Conservation (phyloP, 2,113 vertebrate species). For the Bubo bubo region DNA sequence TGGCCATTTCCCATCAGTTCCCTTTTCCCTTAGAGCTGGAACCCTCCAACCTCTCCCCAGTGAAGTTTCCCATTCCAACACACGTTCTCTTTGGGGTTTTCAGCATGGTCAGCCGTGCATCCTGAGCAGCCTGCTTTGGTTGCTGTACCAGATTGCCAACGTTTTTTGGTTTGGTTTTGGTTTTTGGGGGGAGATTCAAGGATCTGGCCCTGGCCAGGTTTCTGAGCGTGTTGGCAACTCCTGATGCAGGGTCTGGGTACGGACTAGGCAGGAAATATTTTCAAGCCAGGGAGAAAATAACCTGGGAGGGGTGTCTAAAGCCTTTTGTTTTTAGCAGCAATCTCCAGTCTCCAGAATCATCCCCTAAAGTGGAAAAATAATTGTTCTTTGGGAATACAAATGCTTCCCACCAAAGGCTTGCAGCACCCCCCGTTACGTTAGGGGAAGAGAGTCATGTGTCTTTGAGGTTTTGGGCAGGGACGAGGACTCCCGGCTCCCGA, state of each 20-base stretch:
- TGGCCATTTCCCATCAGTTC: not conserved
- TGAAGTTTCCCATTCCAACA: not conserved
- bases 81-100: not conserved
- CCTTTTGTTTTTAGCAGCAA: not conserved
- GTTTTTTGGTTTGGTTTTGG: not conserved
- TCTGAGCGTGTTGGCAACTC: not conserved
- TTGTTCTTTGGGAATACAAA: not conserved
- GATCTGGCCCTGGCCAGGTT: not conserved
- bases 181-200: not conserved
- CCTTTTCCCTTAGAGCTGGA: not conserved
- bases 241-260: fast-evolving
- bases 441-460: fast-evolving
- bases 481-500: fast-evolving
- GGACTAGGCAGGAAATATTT: not conserved
- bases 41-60: not conserved
- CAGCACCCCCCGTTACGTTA: not conserved
- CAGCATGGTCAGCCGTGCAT: fast-evolving
- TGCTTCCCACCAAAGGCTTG: not conserved
- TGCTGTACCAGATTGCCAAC: not conserved
- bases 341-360: not conserved
- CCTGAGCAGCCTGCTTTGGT: not conserved
- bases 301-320: not conserved
- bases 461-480: not conserved
- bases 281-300: not conserved
- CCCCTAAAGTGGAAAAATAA: not conserved